Evolutionary conservation across 2,888 invertebrate genomes (phyloP).

Genomic region (Slavum lentiscoides): DNA sequence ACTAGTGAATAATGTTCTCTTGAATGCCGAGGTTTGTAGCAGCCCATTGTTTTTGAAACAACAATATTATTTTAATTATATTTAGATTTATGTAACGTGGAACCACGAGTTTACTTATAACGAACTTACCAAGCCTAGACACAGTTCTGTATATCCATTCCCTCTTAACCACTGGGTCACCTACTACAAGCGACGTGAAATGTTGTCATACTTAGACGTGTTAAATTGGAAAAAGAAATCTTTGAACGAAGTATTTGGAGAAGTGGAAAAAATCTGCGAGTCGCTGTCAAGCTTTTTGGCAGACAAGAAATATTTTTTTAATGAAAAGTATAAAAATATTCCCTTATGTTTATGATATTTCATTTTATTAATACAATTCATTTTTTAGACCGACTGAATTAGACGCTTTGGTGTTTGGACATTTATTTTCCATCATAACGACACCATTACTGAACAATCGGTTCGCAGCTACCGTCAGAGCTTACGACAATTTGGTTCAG

Average conservation of each 20-base stretch:
- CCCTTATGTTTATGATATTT: background rate
- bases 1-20: constrained; percentile 82
- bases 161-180: constrained; percentile 84
- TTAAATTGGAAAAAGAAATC: constrained; percentile 82
- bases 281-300: constrained; percentile 84
- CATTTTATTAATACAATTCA: constrained; percentile 51
- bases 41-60: constrained; percentile 63
- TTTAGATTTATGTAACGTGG: constrained; percentile 84
- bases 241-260: constrained; percentile 70
- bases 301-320: constrained; percentile 80
- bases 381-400: constrained; percentile 84
- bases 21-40: constrained; percentile 79
- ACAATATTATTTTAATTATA: constrained; percentile 68
- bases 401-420: constrained; percentile 95
- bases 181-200: constrained; percentile 71
- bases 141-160: constrained; percentile 91
- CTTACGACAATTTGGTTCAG: constrained; percentile 75
- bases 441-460: constrained; percentile 82
- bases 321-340: constrained; percentile 65
- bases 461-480: constrained; percentile 78
- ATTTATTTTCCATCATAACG: constrained; percentile 91
- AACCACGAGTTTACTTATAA: constrained; percentile 77
- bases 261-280: constrained; percentile 83
- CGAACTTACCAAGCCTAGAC: constrained; percentile 79
- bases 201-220: constrained; percentile 74